A percentile compares a stretch with the other conserved stretches of the same genome.
Evolutionary conservation across 53 echinoderm and acorn worm species (phyloP).

Genomic region (Temnopleurus reevesii): DNA sequence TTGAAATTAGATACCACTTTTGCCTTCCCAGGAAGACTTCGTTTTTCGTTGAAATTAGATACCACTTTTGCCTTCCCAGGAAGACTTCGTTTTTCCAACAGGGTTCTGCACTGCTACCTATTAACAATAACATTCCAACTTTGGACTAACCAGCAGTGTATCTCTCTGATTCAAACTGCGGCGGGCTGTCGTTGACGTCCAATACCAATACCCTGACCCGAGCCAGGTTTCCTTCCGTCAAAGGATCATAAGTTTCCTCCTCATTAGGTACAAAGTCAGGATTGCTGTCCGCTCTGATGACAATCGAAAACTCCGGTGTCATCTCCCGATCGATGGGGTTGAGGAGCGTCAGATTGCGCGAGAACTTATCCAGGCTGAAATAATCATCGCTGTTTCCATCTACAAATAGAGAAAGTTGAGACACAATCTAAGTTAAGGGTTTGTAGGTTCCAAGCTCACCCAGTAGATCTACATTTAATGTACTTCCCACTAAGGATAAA

Average conservation of each 20-base stretch:
- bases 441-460: too few species aligned
- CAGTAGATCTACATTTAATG: too few species aligned
- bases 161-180: constrained; percentile 39
- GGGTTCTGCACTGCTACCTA: too few species aligned
- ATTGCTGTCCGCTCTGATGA: constrained; percentile 70
- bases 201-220: constrained; percentile 55
- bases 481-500: too few species aligned
- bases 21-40: too few species aligned
- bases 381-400: constrained; percentile 67
- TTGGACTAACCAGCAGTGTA: constrained; percentile 69
- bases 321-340: constrained; percentile 58
- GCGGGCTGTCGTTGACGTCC: constrained; percentile 70
- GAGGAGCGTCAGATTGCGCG: constrained; percentile 53
- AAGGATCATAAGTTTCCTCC: not conserved
- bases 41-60: too few species aligned
- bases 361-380: constrained; percentile 58
- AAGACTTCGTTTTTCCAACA: too few species aligned
- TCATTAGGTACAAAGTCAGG: constrained; percentile 7
- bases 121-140: not conserved
- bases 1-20: too few species aligned
- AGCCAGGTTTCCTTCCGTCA: constrained; percentile 35
- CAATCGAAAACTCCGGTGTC: constrained; percentile 18
- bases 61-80: too few species aligned
- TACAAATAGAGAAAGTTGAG: too few species aligned
- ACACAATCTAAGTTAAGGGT: too few species aligned